Base-by-base conservation (phyloP, 2,113 vertebrate species). In the Plectropomus leopardus region DNA sequence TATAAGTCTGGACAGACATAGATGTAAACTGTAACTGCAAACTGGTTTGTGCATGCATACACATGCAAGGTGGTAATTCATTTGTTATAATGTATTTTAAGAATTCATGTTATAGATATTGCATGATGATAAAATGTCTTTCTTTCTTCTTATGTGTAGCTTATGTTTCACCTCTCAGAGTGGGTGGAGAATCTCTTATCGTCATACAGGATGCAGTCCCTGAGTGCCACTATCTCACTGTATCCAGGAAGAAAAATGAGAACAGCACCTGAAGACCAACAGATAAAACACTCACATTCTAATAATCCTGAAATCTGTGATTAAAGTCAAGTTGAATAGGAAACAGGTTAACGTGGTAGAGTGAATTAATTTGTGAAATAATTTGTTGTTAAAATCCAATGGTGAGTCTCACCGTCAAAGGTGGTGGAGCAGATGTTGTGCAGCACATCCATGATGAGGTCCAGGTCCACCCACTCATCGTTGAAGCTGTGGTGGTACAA, bases 221-320 rank as follows among this genome's bases (percentile, higher is more conserved):
- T 95, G 60, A 99, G 90, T 59, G 94, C 88, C 77, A 99, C 96
- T 44, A 99, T 99, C 72, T 99, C 98, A 93, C 98, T 96, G 42
- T 99, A 99, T 59, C 98, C 98, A 79, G 98, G 98, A 45, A 99
- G 95, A 86, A 99, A 99, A 89, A 99, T 94, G 86, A 99, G 92
- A 84, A 97, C 84, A 0, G 97, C 97, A 83, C 98, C 98, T 99
- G 42, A 69, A 54, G 53, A 82, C 59, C 4, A 58, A 60, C 23
- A 65, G 10, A 68, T 21, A 47, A 57, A 63, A 34, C n/a, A 9
- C 26, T 40, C 3, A 66, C 4, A 54, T 17, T 44, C 1, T 16
- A 9, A 63, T 57, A 34, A 44, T 53, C 5, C 9, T 59, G 1
- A 69, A 36, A 57, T 19, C 16, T 57, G 36, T 36, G 21, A 44